Percentiles rank a stretch among this genome's conserved stretches.
These are phyloP conservation scores for Pandemis corylana DNA, from an alignment of 2,888 invertebrate genomes.

Conservation along the genomic window DNA sequence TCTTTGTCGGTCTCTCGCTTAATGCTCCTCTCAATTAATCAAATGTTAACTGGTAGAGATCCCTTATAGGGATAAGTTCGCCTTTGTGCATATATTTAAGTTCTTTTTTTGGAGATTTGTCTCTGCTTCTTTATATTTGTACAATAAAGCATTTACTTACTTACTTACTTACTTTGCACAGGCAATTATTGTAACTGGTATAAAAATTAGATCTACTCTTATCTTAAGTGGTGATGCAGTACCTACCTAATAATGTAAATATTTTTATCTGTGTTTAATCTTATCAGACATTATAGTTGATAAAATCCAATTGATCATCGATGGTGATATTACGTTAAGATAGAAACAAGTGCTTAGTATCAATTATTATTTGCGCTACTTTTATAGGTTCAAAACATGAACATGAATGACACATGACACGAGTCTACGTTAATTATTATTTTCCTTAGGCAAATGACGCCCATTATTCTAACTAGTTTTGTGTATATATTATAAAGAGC, in stretches of 20 bases:
- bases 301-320: not conserved
- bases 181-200: not conserved
- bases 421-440: not conserved
- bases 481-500: not conserved
- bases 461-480: not conserved
- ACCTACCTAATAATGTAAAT: constrained; percentile 4
- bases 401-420: not conserved
- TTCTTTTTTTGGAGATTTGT: no score
- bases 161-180: not conserved
- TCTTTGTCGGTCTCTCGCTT: no score
- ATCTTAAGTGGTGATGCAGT: constrained; percentile 10
- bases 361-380: no score
- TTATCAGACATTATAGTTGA: constrained; percentile 31
- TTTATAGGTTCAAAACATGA: not conserved
- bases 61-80: no score
- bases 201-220: constrained; percentile 14
- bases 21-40: no score
- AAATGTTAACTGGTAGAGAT: no score
- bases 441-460: not conserved
- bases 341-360: not conserved
- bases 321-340: not conserved
- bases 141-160: no score
- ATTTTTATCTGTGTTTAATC: constrained; percentile 22
- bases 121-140: no score
- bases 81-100: no score